Evolutionary conservation across 2,797 vertebrate genomes (phyloP).

Genomic region (Gadopsis marmoratus): DNA sequence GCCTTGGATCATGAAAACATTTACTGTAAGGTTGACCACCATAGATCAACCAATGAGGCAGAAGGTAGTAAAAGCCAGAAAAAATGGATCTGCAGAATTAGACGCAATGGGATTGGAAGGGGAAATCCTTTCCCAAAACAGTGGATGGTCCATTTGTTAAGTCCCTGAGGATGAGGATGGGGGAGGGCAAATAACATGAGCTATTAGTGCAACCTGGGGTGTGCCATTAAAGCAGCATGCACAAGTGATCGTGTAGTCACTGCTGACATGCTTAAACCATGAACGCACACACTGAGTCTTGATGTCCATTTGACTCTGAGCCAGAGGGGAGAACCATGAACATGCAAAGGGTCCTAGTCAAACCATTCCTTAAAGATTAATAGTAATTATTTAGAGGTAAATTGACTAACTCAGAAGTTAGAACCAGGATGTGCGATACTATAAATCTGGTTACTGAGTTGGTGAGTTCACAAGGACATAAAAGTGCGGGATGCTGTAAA

Average conservation of each 20-base stretch:
- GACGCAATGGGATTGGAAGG: constrained; percentile 32
- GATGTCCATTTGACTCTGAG: constrained; percentile 48
- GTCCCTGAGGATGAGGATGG: constrained; percentile 54
- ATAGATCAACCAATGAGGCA: constrained; percentile 68
- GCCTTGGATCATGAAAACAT: constrained; percentile 61
- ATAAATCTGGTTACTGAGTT: not conserved
- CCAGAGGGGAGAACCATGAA: constrained; percentile 37
- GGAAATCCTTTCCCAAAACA: constrained; percentile 66
- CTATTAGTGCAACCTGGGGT: constrained; percentile 71
- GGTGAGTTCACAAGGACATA: constrained; percentile 18
- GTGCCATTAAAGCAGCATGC: constrained; percentile 73
- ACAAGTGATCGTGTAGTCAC: constrained; percentile 64
- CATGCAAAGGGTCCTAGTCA: constrained; percentile 26
- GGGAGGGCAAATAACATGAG: constrained; percentile 47
- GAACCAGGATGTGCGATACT: not conserved
- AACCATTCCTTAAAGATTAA: not conserved
- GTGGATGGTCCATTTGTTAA: constrained; percentile 64
- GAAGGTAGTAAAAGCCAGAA: constrained; percentile 48
- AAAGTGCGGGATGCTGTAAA: constrained; percentile 25
- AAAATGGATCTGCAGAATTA: constrained; percentile 60
- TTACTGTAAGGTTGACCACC: constrained; percentile 63
- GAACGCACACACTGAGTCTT: constrained; percentile 46
- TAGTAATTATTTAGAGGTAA: not conserved
- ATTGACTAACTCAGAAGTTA: not conserved
- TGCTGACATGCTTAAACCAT: constrained; percentile 71